Conservation (phyloP, 1,140 invertebrate species). For the Ips nitidus region DNA sequence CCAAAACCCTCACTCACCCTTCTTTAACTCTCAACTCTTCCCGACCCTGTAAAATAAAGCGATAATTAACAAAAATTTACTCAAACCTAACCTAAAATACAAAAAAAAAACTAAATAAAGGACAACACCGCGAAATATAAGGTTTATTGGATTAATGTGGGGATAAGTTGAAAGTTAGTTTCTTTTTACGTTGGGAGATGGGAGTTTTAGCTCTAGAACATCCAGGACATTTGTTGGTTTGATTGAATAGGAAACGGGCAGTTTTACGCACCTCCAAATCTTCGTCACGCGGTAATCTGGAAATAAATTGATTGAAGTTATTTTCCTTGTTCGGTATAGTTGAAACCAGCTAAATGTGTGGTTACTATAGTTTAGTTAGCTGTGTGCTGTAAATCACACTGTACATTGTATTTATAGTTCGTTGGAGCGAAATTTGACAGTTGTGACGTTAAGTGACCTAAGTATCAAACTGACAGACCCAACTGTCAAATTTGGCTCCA, state of each 20-base stretch:
- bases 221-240: slow-evolving; percentile 6
- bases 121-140: not conserved
- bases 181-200: not conserved
- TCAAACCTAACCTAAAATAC: slow-evolving; percentile 2
- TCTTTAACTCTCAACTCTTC: slow-evolving; percentile 23
- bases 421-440: no score
- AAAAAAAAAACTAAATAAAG: not conserved
- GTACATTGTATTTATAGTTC: no score
- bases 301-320: not conserved
- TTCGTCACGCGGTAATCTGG: slow-evolving; percentile 3
- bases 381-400: no score
- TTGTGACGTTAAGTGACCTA: no score
- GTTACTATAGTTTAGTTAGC: not conserved
- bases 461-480: no score
- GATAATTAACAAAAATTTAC: slow-evolving; percentile 1
- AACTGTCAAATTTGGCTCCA: no score
- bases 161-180: slow-evolving; percentile 5
- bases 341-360: no score
- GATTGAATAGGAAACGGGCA: slow-evolving; percentile 19
- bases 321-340: no score
- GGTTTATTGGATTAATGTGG: slow-evolving; percentile 9
- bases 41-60: slow-evolving; percentile 36
- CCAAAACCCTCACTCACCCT: slow-evolving; percentile 31
- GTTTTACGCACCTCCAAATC: slow-evolving; percentile 29
- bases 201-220: no score